phyloP scores from a whole-genome alignment of 2,888 invertebrate genomes.

The Furcula furcula region DNA sequence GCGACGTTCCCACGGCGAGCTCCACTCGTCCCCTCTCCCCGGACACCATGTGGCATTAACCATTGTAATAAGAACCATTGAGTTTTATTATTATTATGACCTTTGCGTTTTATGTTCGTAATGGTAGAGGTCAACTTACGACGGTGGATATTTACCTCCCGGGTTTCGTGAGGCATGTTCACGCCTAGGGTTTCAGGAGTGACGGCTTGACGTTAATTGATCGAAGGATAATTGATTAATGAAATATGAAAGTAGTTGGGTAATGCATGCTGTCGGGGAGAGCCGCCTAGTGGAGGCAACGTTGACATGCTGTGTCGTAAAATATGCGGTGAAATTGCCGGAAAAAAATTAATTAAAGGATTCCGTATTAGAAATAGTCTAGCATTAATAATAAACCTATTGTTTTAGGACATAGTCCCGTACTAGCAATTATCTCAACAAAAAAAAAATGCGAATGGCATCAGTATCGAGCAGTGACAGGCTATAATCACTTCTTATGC shows the following conservation, averaged over 20 bases:
- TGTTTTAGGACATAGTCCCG: no score
- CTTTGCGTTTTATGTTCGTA: constrained; percentile 17
- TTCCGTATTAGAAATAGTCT: neutral
- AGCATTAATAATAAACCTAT: no score
- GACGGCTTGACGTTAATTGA: constrained; percentile 65
- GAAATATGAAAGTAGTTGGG: constrained; percentile 48
- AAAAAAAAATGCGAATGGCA: no score
- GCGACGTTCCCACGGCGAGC: constrained; percentile 63
- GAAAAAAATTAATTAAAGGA: neutral
- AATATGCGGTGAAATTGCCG: neutral
- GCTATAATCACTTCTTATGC: no score
- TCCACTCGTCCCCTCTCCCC: constrained; percentile 42
- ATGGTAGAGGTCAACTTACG: constrained; percentile 35
- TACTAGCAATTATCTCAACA: no score
- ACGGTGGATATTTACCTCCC: constrained; percentile 66
- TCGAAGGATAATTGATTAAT: constrained; percentile 71
- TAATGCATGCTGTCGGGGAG: constrained; percentile 33
- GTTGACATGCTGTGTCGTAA: neutral
- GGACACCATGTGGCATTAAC: constrained; percentile 63
- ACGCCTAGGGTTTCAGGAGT: constrained; percentile 72
- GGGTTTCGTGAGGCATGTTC: constrained; percentile 60
- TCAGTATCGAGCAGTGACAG: no score
- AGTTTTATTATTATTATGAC: constrained; percentile 26
- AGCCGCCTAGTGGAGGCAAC: constrained; percentile 5
- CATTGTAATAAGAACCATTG: constrained; percentile 50